phyloP scores from a whole-genome alignment of 37 sponge, comb jelly and placozoan species.

The Cliona cf. orientalis region DNA sequence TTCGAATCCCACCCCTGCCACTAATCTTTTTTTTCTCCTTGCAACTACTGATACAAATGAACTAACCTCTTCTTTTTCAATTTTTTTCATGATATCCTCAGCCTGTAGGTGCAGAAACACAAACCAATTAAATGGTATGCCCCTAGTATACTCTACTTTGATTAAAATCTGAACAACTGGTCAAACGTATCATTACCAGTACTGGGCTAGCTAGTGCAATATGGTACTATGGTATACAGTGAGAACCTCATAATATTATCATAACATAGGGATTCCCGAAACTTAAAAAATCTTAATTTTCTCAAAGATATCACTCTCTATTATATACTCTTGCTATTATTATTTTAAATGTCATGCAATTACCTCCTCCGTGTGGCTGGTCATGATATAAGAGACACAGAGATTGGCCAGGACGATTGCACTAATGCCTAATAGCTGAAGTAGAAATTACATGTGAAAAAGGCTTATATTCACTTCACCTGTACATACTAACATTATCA shows the following conservation, averaged over 20 bases:
- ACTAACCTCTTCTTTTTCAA: conserved; percentile 96
- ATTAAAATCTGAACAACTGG: not conserved
- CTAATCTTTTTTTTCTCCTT: not conserved
- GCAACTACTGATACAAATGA: not conserved
- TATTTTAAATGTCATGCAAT: not conserved
- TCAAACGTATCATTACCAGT: no score
- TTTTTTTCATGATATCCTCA: conserved; percentile 98
- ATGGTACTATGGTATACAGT: no score
- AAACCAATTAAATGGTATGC: not conserved
- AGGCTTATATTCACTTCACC: not conserved
- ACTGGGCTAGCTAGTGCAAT: no score
- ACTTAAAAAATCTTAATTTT: no score
- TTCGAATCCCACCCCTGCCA: no score
- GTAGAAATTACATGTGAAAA: not conserved
- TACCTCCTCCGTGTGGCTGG: conserved; percentile 93
- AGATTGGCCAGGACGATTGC: conserved; percentile 98
- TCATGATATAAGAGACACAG: conserved; percentile 99
- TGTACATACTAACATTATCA: conserved; percentile 72
- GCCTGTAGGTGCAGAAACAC: conserved; percentile 64
- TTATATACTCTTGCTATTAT: not conserved
- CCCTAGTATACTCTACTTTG: not conserved
- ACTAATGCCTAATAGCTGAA: conserved; percentile 86
- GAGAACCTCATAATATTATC: no score
- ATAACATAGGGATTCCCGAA: no score
- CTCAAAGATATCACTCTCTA: no score